These are phyloP conservation scores for Drosophila subpulchrella DNA, from an alignment of 1,140 invertebrate genomes.

Conservation along the genomic window DNA sequence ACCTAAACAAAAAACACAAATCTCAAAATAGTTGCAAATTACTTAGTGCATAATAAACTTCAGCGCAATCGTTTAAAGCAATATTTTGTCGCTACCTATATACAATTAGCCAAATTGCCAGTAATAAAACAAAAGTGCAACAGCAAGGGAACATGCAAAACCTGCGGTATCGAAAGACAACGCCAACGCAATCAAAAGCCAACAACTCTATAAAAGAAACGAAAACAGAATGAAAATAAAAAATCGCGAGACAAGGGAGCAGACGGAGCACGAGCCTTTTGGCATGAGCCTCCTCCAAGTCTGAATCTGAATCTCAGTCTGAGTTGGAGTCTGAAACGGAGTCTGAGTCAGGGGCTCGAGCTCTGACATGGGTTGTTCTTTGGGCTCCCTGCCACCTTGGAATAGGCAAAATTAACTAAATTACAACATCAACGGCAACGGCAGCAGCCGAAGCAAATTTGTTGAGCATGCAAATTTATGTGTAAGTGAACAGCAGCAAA, in stretches of 20 bases:
- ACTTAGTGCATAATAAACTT: constrained; percentile 23
- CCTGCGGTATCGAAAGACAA: constrained; percentile 53
- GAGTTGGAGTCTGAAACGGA: constrained; percentile 2
- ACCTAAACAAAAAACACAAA: background rate
- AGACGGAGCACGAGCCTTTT: constrained; percentile 72
- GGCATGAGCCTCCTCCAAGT: constrained; percentile 54
- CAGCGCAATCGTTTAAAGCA: constrained; percentile 19
- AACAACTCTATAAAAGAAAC: constrained; percentile 73
- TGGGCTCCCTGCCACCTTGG: constrained; percentile 75
- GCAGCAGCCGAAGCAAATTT: constrained; percentile 66
- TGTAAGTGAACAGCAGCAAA: constrained; percentile 72
- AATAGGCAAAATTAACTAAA: constrained; percentile 83
- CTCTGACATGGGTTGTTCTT: constrained; percentile 59
- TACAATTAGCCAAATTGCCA: constrained; percentile 76
- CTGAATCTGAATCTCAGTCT: constrained; percentile 14
- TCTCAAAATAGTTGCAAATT: constrained; percentile 3
- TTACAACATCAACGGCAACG: constrained; percentile 73
- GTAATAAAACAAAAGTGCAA: constrained; percentile 77
- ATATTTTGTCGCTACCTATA: constrained; percentile 53
- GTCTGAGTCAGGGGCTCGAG: constrained; percentile 22
- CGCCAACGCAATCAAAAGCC: constrained; percentile 72
- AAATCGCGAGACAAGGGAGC: constrained; percentile 9
- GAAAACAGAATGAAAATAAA: constrained; percentile 40
- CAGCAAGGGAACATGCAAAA: constrained; percentile 66
- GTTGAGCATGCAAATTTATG: constrained; percentile 83